phyloP scores from a whole-genome alignment of 2,888 invertebrate genomes.

The Machimus rusticus region DNA sequence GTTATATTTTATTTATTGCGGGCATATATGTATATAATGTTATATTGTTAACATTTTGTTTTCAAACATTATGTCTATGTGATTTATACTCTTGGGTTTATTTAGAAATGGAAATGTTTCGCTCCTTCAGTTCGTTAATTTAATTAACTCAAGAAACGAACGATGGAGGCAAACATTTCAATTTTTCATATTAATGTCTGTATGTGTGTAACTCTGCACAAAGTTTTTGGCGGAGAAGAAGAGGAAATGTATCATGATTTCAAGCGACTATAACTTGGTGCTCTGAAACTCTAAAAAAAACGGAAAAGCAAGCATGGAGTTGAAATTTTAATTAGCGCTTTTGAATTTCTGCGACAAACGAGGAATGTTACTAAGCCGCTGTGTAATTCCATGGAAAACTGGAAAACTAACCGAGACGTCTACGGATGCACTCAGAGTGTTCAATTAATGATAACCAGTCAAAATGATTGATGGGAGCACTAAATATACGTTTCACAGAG shows the following conservation, averaged over 20 bases:
- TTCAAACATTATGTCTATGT: neutral
- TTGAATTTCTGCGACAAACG: neutral
- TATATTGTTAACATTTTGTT: neutral
- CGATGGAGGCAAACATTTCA: neutral
- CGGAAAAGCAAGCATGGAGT: neutral
- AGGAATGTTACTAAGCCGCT: neutral
- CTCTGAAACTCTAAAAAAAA: neutral
- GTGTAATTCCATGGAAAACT: neutral
- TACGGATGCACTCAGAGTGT: slow-evolving; percentile 36
- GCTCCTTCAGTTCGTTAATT: neutral
- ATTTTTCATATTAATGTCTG: neutral
- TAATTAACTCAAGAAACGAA: neutral
- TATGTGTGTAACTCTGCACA: neutral
- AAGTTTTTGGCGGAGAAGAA: neutral
- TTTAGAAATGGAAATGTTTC: slow-evolving; percentile 10
- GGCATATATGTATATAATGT: neutral
- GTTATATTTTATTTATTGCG: neutral
- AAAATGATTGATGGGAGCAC: slow-evolving; percentile 38
- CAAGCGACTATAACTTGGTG: neutral
- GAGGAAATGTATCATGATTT: neutral
- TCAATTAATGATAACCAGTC: slow-evolving; percentile 11
- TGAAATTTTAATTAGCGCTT: neutral
- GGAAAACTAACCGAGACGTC: neutral
- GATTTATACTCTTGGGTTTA: neutral
- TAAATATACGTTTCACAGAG: slow-evolving; percentile 9